Conservation (phyloP, 2,888 invertebrate species). For the Chrysopilus asiliformis region DNA sequence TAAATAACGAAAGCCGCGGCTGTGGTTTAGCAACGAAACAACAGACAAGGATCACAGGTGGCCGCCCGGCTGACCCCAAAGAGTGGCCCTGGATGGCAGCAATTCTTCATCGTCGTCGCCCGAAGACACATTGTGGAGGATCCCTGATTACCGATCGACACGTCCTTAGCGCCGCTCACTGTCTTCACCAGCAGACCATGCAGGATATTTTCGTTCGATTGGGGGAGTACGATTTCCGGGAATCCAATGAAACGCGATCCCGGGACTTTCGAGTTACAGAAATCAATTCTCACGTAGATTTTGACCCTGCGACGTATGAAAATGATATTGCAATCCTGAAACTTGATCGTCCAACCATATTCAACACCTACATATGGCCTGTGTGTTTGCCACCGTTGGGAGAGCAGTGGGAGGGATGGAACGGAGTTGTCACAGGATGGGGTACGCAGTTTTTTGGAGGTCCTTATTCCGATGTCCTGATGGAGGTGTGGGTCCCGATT, state of each 20-base stretch:
- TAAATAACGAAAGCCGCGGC: constrained; percentile 29
- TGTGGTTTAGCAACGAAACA: constrained; percentile 34
- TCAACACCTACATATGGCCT: constrained; percentile 71
- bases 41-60: constrained; percentile 44
- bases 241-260: constrained; percentile 51
- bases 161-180: constrained; percentile 45
- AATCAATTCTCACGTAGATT: constrained; percentile 53
- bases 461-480: constrained; percentile 49
- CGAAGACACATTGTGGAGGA: constrained; percentile 65
- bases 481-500: constrained; percentile 66
- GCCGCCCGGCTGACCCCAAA: constrained; percentile 47
- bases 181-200: constrained; percentile 40
- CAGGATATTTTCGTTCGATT: constrained; percentile 54
- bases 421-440: constrained; percentile 64
- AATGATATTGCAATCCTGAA: constrained; percentile 67
- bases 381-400: constrained; percentile 64
- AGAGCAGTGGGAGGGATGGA: constrained; percentile 44
- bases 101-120: constrained; percentile 45
- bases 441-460: constrained; percentile 61
- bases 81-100: constrained; percentile 84
- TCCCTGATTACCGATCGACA: constrained; percentile 65
- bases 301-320: constrained; percentile 50
- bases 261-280: constrained; percentile 54
- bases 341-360: constrained; percentile 49
- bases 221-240: constrained; percentile 68